These are phyloP conservation scores for Tachystola acroxantha DNA, from an alignment of 2,888 invertebrate genomes.

Conservation along the genomic window DNA sequence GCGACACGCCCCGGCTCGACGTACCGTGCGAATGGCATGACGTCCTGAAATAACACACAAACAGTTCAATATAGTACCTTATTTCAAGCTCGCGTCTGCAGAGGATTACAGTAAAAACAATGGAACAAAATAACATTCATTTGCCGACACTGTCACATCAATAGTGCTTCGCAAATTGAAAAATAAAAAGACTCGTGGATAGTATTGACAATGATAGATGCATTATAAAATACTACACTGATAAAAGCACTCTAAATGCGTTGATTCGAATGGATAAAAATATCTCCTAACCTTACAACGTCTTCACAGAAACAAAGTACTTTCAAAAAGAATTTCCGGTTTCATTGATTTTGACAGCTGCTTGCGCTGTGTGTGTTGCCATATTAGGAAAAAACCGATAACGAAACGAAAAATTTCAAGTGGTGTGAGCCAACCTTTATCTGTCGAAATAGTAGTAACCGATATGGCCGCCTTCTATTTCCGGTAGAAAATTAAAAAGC, in stretches of 20 bases:
- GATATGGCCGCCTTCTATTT: too few species aligned
- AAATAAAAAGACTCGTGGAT: neutral
- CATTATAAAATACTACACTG: neutral
- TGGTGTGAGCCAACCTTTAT: too few species aligned
- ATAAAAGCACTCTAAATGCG: constrained; percentile 8
- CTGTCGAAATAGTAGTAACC: too few species aligned
- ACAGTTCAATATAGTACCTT: neutral
- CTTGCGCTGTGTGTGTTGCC: constrained; percentile 6
- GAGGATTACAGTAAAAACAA: constrained; percentile 4
- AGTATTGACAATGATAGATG: neutral
- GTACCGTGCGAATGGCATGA: constrained; percentile 92
- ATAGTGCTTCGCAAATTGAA: neutral
- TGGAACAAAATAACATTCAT: constrained; percentile 8
- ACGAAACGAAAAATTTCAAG: constrained; percentile 3
- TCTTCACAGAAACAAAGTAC: constrained; percentile 54
- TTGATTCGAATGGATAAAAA: constrained; percentile 52
- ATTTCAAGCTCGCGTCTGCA: neutral
- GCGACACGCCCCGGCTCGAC: constrained; percentile 99
- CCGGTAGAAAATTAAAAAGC: neutral
- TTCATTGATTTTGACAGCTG: constrained; percentile 13
- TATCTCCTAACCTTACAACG: constrained; percentile 67
- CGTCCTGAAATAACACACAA: constrained; percentile 55
- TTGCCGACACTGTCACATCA: constrained; percentile 11
- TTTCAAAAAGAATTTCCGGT: constrained; percentile 51
- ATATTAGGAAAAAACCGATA: constrained; percentile 7